Conservation (phyloP, 2,113 vertebrate genomes). For the Dolichotis patagonum region DNA sequence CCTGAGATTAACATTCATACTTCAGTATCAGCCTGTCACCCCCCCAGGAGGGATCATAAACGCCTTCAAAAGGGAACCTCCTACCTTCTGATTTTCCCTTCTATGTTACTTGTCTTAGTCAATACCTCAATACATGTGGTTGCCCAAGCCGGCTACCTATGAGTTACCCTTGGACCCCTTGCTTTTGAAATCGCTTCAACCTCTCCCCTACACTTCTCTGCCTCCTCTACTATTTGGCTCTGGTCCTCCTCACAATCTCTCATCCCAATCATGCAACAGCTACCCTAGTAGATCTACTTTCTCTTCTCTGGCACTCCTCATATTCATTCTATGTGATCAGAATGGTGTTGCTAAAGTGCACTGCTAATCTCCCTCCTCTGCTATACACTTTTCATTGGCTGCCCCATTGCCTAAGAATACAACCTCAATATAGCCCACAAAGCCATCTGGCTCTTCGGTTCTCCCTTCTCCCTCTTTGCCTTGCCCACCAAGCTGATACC, state of each 20-base stretch:
- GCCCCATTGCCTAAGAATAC: neutral
- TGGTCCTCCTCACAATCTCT: neutral
- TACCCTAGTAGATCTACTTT: no score
- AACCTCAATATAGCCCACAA: neutral
- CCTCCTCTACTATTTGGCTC: neutral
- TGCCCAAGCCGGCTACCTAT: neutral
- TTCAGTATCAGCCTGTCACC: neutral
- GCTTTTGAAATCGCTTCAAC: neutral
- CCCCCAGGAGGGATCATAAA: neutral
- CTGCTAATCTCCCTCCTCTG: neutral
- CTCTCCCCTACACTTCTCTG: no score
- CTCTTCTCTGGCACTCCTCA: neutral
- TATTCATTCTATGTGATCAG: neutral
- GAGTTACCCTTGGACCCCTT: no score
- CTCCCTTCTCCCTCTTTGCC: neutral
- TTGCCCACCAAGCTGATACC: neutral
- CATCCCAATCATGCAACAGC: neutral
- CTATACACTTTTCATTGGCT: neutral
- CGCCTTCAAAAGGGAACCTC: neutral
- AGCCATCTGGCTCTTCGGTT: neutral
- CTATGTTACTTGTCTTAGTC: neutral
- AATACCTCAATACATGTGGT: neutral
- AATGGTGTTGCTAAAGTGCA: slow-evolving; percentile 11
- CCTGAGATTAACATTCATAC: neutral
- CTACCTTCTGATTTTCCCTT: neutral